phyloP scores from a whole-genome alignment of 1,140 invertebrate genomes.

The Nomia melanderi region DNA sequence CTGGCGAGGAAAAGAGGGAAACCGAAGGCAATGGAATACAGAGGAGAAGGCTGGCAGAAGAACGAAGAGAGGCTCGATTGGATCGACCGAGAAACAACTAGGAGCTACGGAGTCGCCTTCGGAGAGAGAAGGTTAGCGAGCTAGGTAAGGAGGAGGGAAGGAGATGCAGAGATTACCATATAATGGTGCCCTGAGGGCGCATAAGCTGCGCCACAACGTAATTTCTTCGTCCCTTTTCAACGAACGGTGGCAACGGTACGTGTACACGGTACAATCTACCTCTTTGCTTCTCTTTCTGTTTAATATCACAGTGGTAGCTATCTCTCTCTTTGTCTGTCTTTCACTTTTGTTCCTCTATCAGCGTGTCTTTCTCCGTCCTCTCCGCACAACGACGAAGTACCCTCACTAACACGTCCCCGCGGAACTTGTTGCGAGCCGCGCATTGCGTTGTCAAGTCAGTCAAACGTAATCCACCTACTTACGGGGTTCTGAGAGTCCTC shows the following conservation, averaged over 20 bases:
- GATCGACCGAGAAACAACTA: background rate
- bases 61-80: constrained; percentile 33
- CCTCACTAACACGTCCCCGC: constrained; percentile 16
- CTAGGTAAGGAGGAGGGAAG: constrained; percentile 61
- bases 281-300: constrained; percentile 18
- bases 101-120: background rate
- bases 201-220: constrained; percentile 75
- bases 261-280: constrained; percentile 35
- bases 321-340: constrained; percentile 9
- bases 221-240: constrained; percentile 76
- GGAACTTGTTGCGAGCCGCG: constrained; percentile 55
- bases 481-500: constrained; percentile 15
- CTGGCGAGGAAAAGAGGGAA: constrained; percentile 37
- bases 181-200: constrained; percentile 77
- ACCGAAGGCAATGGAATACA: constrained; percentile 32
- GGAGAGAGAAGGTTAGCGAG: constrained; percentile 10
- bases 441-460: constrained; percentile 69
- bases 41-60: constrained; percentile 25
- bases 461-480: constrained; percentile 73
- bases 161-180: constrained; percentile 78
- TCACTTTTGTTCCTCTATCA: background rate
- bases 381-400: background rate
- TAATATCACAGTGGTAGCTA: no score
- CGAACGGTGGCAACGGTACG: constrained; percentile 73
- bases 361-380: background rate